These are phyloP conservation scores for Thysanoteuthis rhombus DNA, from an alignment of 2,888 invertebrate genomes.

Conservation along the genomic window DNA sequence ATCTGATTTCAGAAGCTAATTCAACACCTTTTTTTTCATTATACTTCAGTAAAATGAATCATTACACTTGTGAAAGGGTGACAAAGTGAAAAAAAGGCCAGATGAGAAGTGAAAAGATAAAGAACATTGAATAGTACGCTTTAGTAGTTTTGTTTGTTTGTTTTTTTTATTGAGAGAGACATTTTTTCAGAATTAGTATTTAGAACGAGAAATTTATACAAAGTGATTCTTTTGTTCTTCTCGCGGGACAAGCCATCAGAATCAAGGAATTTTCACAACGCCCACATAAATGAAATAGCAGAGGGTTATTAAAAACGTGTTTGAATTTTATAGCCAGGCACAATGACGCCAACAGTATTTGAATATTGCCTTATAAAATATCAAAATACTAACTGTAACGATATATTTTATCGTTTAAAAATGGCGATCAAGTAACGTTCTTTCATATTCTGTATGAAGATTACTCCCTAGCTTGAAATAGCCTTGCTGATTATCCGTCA, in stretches of 20 bases:
- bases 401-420: not conserved
- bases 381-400: not conserved
- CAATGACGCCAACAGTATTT: not conserved
- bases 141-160: no score
- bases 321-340: not conserved
- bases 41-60: no score
- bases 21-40: no score
- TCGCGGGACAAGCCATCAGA: not conserved
- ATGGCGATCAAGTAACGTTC: not conserved
- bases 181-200: no score
- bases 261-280: not conserved
- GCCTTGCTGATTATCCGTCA: not conserved
- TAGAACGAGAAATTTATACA: no score
- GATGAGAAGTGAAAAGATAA: no score
- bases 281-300: not conserved
- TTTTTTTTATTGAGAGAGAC: no score
- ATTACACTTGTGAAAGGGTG: no score
- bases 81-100: no score
- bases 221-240: no score
- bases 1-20: no score
- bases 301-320: not conserved
- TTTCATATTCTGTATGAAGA: not conserved
- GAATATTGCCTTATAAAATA: not conserved
- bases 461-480: not conserved
- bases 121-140: no score